A percentile compares a stretch with the other conserved stretches of the same genome.
Conservation (phyloP, 1,140 invertebrate species). For the Coelopa frigida region DNA sequence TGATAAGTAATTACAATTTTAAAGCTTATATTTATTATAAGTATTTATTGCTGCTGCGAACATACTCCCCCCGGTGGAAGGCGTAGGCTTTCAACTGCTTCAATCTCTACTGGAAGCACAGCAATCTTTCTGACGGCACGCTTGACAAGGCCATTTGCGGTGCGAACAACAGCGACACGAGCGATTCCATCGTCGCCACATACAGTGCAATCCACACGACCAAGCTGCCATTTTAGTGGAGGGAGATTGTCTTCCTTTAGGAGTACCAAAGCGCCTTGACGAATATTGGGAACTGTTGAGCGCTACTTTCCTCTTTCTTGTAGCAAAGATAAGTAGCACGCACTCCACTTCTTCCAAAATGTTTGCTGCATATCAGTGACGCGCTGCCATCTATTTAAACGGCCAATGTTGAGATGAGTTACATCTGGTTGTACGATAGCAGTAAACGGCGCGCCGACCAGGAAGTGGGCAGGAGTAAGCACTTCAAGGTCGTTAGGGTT, state of each 20-base stretch:
- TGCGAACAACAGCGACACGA: slow-evolving; percentile 26
- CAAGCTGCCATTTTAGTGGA: slow-evolving; percentile 33
- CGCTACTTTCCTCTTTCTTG: slow-evolving; percentile 37
- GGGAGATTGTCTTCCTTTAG: slow-evolving; percentile 36
- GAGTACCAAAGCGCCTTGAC: slow-evolving; percentile 31
- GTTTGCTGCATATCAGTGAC: not conserved
- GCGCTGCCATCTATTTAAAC: slow-evolving; percentile 6
- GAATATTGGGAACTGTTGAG: slow-evolving; percentile 10
- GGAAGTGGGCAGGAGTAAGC: slow-evolving; percentile 9
- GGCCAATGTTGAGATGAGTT: slow-evolving; percentile 9
- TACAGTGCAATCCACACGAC: slow-evolving; percentile 21
- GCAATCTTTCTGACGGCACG: no score
- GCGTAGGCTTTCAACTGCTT: no score
- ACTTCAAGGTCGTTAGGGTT: slow-evolving; percentile 5
- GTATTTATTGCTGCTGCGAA: no score
- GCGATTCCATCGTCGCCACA: slow-evolving; percentile 26
- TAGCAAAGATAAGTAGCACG: slow-evolving; percentile 23
- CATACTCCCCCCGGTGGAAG: no score
- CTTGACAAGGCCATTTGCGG: slow-evolving; percentile 18
- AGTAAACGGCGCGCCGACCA: slow-evolving; percentile 22
- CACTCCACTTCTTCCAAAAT: slow-evolving; percentile 18
- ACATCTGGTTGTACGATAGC: slow-evolving; percentile 22
- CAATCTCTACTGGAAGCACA: no score
- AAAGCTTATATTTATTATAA: no score
- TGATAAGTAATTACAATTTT: no score